Conservation (phyloP, 2,113 vertebrate genomes). For the Ardeotis arabs region DNA sequence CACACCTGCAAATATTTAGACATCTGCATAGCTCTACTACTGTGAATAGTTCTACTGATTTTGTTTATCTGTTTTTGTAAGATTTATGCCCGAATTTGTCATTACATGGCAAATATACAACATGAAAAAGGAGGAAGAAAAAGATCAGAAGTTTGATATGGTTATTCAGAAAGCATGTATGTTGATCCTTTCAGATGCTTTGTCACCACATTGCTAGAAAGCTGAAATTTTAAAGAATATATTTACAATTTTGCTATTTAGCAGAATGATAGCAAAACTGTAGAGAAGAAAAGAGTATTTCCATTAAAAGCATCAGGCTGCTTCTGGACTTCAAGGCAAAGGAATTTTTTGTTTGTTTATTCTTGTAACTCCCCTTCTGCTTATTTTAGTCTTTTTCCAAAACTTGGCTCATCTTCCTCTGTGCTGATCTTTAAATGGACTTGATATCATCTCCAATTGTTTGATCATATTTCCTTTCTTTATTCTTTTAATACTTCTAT, state of each 20-base stretch:
- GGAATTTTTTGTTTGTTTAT: constrained; percentile 13
- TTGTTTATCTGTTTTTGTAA: background rate
- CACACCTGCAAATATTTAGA: constrained; percentile 40
- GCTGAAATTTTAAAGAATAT: background rate
- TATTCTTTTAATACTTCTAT: background rate
- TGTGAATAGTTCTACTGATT: constrained; percentile 9
- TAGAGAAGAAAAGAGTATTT: background rate
- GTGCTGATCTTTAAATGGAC: background rate
- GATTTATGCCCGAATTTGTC: constrained; percentile 12
- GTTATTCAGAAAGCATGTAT: background rate
- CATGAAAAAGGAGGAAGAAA: background rate
- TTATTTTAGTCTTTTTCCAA: constrained; percentile 4
- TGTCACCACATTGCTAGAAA: background rate
- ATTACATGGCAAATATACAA: background rate
- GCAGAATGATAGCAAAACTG: background rate
- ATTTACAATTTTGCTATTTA: background rate
- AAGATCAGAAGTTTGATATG: background rate
- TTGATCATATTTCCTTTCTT: background rate
- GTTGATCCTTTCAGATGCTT: background rate
- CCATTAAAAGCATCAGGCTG: background rate
- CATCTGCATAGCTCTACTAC: constrained; percentile 8
- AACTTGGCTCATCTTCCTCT: background rate
- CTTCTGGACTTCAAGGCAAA: background rate
- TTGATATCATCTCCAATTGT: background rate
- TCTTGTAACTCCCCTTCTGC: background rate